Base-by-base conservation (phyloP, 2,888 invertebrate genomes). In the Brenthis hecate region DNA sequence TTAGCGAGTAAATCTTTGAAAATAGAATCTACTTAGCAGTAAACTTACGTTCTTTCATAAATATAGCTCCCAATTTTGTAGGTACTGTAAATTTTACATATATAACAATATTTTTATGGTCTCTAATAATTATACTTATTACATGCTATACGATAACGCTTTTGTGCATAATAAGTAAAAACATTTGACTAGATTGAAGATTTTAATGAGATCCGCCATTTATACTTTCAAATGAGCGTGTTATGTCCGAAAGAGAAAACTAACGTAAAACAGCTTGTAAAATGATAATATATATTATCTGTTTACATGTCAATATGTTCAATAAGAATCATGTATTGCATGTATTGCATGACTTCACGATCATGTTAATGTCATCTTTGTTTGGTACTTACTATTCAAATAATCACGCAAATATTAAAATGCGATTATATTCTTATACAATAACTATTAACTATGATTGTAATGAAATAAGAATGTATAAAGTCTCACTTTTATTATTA, bases 271-370 rank as follows among this genome's bases (percentile, higher is more conserved):
- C 50, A 4, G n/a, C 28, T 48, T 47, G 47, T 60, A 50, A 13
- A 60, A 48, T 48, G 13, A 11, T 28, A 60, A 50, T 19, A 19
- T 19, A n/a, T 60, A 28, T n/a, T 48, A 60, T 48, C 58, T n/a
- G 19, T 48, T 48, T n/a, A 60, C n/a, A n/a, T 60, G 48, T 28
- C 60, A 60, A 60, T n/a, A 32, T 50, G 50, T 50, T 28, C 60
- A 60, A n/a, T 60, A 60, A 50, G 60, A 50, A 62, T 23, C 62
- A 19, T 13, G 62, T 53, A 16, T 62, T 19, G 51, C 50, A 48
- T 48, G 55, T 60, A n/a, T 57, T 55, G 36, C 48, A 47, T 69
- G 67, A 70, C 67, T 67, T 64, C 63, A 60, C 67, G 67, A 28
- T 28, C 50, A 13, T 63, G n/a, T 47, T 69, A 55, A 60, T 57